Conservation (phyloP, 2,888 invertebrate species). For the Patella ulyssiponensis region DNA sequence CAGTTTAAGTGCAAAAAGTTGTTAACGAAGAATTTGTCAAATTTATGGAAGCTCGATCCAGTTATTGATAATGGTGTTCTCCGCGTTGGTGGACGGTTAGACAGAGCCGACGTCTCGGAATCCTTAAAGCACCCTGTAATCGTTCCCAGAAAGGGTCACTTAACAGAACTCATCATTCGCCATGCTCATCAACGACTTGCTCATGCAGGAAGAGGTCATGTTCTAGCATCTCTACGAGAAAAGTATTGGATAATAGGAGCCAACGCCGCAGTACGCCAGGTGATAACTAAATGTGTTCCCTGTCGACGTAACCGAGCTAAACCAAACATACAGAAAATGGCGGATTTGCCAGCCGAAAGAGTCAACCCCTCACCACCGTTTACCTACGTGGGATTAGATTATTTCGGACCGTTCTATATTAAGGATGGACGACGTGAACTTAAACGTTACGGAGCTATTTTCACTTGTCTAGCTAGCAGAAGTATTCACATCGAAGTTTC, state of each 20-base stretch:
- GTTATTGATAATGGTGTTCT: neutral
- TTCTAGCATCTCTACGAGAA: neutral
- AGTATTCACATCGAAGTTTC: constrained; percentile 49
- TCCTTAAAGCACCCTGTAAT: neutral
- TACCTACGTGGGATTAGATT: constrained; percentile 20
- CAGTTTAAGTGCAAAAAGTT: neutral
- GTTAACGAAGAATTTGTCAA: no score
- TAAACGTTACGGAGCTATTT: constrained; percentile 19
- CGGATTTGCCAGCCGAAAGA: neutral
- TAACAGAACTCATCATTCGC: neutral
- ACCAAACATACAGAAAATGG: neutral
- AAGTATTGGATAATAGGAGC: neutral
- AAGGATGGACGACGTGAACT: constrained; percentile 12
- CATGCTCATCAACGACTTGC: neutral
- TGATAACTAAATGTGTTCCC: neutral
- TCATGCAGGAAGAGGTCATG: neutral
- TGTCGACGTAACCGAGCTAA: neutral
- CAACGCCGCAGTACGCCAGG: neutral
- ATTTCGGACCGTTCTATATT: constrained; percentile 24
- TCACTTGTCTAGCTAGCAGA: constrained; percentile 28
- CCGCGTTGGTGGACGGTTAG: neutral
- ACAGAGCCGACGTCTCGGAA: neutral
- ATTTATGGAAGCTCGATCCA: neutral
- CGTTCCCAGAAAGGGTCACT: neutral
- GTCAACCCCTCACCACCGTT: constrained; percentile 25